Evolutionary conservation across 2,888 invertebrate genomes (phyloP), one percentile per base, ranked within the genome.

Genomic region (Hanleya hanleyi): DNA sequence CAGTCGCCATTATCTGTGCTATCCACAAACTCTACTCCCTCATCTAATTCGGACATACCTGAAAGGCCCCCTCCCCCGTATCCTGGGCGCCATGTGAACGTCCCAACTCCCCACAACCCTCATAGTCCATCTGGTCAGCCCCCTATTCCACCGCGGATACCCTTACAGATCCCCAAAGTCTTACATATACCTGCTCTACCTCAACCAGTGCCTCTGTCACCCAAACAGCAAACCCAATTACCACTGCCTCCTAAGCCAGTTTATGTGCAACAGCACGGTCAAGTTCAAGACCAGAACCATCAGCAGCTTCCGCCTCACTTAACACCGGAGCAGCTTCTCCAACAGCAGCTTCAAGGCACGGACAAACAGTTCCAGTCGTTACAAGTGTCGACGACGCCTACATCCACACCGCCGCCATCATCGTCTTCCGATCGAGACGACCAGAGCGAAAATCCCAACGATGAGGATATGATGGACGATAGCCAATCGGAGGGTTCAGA

Each of bases 1-100:
- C 90, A 90, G 75, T 90, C 90, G 12, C 90, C 90, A 5, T 79
- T 89, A 73, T 90, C 90, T 71, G 84, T 89, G 74, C 83, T 87
- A 74, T 89, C 88, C 6, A 88, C 88, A 5, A 86, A 84, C 9
- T 86, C 89, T n/a, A 87, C 89, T 18, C 89, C 89, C 1, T 89
- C 90, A 33, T 89, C 89, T 15, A 89, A 86, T 77, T 90, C 89
- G 9, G 89, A 89, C 77, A 83, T 88, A 74, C 87, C 87, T 15
- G 88, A 88, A 70, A 84, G 85, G 73, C 89, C 88, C n/a, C 90
- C 89, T 7, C 89, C 89, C 35, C 90, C 89, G 0, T 88, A 89
- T 75, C 87, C 88, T 7, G 86, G 87, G 33, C 51, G 67, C 18
- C 29, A 61, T 36, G 38, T 69, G 29, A 73, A 66, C 32, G 57